A percentile compares a stretch with the other conserved stretches of the same genome.
Evolutionary conservation across 1,140 invertebrate species (phyloP).

Genomic region (Aplysia californica): DNA sequence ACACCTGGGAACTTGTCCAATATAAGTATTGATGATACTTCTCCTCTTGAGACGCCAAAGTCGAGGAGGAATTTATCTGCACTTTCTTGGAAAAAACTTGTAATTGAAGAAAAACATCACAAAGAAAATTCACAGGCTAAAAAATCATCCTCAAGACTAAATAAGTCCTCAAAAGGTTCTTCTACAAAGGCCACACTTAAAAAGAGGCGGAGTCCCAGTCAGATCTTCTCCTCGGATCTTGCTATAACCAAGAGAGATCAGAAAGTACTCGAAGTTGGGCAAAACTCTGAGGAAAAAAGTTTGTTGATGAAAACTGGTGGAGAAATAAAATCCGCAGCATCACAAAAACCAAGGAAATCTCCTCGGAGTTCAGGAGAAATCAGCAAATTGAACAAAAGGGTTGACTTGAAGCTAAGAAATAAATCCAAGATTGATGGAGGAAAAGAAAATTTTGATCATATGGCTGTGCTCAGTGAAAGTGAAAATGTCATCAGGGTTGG

Average conservation of each 20-base stretch:
- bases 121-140: background rate
- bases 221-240: no score
- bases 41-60: background rate
- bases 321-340: background rate
- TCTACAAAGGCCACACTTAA: no score
- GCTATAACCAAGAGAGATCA: background rate
- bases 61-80: no score
- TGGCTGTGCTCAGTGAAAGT: no score
- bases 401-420: background rate
- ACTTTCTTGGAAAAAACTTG: no score
- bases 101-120: background rate
- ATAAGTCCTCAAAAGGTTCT: background rate
- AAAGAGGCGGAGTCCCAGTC: no score
- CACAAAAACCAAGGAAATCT: background rate
- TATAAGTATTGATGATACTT: background rate
- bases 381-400: background rate
- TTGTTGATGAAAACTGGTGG: background rate
- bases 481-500: no score
- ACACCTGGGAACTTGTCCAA: background rate
- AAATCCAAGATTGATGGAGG: background rate
- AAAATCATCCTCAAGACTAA: background rate
- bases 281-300: background rate
- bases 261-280: background rate
- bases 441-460: background rate
- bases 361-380: background rate